Conservation (phyloP, 2,797 vertebrate species). For the Agapornis canus region DNA sequence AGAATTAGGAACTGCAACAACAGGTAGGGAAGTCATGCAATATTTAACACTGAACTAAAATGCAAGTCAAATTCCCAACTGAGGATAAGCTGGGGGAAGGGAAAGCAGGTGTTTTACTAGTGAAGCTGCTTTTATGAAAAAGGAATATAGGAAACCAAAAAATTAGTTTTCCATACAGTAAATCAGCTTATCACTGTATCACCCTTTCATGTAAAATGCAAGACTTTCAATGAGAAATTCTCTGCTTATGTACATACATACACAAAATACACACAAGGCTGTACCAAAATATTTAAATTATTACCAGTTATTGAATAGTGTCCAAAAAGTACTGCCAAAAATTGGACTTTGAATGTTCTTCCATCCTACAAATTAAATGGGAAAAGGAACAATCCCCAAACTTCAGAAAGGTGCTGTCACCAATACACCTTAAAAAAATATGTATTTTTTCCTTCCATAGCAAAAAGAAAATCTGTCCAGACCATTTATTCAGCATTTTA, state of each 20-base stretch:
- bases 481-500: not conserved
- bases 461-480: not conserved
- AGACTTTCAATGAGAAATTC: not conserved
- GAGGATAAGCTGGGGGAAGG: not conserved
- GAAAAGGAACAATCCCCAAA: not conserved
- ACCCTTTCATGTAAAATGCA: not conserved
- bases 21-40: constrained; percentile 73
- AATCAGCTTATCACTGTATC: not conserved
- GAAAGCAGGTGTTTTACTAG: not conserved
- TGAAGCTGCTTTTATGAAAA: not conserved
- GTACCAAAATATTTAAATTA: not conserved
- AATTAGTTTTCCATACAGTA: not conserved
- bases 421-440: not conserved
- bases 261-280: not conserved
- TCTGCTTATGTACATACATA: not conserved
- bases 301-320: not conserved
- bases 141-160: not conserved
- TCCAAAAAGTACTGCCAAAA: not conserved
- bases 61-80: constrained; percentile 35
- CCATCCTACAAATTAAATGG: not conserved
- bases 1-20: constrained; percentile 72
- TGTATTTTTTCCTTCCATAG: not conserved
- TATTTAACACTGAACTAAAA: constrained; percentile 52
- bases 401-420: not conserved
- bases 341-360: not conserved